phyloP scores from a whole-genome alignment of 2,888 invertebrate genomes.

The Venusia cambrica region DNA sequence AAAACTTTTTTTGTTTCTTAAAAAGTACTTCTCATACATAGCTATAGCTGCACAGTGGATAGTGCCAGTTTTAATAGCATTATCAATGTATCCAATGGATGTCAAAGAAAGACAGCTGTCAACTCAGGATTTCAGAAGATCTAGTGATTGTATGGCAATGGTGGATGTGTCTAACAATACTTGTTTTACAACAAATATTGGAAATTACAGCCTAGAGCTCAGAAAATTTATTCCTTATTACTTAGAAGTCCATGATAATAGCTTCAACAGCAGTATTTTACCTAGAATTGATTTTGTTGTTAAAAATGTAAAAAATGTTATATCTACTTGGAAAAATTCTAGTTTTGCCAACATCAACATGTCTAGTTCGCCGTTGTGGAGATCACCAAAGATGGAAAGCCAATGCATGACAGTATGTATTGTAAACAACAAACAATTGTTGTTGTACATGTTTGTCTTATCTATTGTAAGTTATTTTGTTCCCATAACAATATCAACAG shows the following conservation, averaged over 20 bases:
- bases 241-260: conserved; percentile 47
- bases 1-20: conserved; percentile 40
- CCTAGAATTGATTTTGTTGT: conserved; percentile 48
- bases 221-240: conserved; percentile 48
- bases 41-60: conserved; percentile 62
- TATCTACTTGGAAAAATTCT: conserved; percentile 49
- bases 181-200: conserved; percentile 35
- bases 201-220: conserved; percentile 41
- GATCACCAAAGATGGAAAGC: conserved; percentile 44
- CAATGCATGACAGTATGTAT: conserved; percentile 64
- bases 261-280: conserved; percentile 37
- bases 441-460: conserved; percentile 61
- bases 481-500: conserved; percentile 65
- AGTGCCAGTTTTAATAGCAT: conserved; percentile 53
- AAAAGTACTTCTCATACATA: conserved; percentile 54
- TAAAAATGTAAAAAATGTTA: conserved; percentile 54
- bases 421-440: conserved; percentile 57
- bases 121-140: conserved; percentile 36
- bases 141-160: conserved; percentile 55
- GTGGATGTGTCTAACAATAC: conserved; percentile 47
- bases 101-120: conserved; percentile 47
- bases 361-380: conserved; percentile 39
- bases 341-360: conserved; percentile 41
- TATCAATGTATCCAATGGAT: conserved; percentile 63
- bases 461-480: conserved; percentile 62